Percentiles rank a stretch among this genome's conserved stretches.
These are phyloP conservation scores for Pocillopora damicornis DNA, from an alignment of 64 coral and sea anemone genomes.

Conservation along the genomic window DNA sequence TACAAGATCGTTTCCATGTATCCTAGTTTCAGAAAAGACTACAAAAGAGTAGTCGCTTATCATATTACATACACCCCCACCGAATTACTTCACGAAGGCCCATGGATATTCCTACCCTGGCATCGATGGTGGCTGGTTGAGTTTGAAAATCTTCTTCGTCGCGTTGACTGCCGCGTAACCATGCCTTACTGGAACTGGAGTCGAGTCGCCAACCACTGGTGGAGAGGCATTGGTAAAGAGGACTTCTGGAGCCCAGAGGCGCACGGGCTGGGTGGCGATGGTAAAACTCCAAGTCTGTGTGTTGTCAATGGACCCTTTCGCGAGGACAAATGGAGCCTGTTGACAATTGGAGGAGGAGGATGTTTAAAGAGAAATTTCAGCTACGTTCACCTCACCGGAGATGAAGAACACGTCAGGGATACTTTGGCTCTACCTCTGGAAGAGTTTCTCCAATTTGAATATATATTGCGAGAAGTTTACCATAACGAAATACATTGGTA, in stretches of 20 bases:
- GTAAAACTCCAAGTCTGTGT: slow-evolving; percentile 15
- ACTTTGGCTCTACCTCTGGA: slow-evolving; percentile 26
- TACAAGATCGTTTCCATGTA: slow-evolving; percentile 39
- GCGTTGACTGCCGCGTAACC: slow-evolving; percentile 87
- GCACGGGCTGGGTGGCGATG: slow-evolving; percentile 78
- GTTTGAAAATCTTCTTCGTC: slow-evolving; percentile 83
- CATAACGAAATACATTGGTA: slow-evolving; percentile 59
- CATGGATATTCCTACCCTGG: slow-evolving; percentile 80
- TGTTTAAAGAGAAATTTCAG: slow-evolving; percentile 19
- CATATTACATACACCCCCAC: slow-evolving; percentile 28
- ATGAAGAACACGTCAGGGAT: slow-evolving; percentile 6
- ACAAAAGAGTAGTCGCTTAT: slow-evolving; percentile 42
- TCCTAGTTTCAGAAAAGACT: slow-evolving; percentile 23
- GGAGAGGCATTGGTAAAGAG: slow-evolving; percentile 30
- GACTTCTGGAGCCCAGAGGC: slow-evolving; percentile 70
- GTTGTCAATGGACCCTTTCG: slow-evolving; percentile 75
- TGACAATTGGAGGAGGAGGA: neutral
- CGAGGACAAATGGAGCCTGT: slow-evolving; percentile 33
- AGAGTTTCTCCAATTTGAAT: slow-evolving; percentile 55
- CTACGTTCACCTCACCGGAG: slow-evolving; percentile 10
- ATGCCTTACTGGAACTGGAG: slow-evolving; percentile 93
- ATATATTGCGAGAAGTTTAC: slow-evolving; percentile 28
- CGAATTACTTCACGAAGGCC: slow-evolving; percentile 25
- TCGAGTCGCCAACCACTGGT: slow-evolving; percentile 55
- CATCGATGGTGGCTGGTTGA: slow-evolving; percentile 89